Percentiles rank a stretch among this genome's conserved stretches.
phyloP scores from a whole-genome alignment of 2,888 invertebrate genomes.

The Neoascia interrupta region DNA sequence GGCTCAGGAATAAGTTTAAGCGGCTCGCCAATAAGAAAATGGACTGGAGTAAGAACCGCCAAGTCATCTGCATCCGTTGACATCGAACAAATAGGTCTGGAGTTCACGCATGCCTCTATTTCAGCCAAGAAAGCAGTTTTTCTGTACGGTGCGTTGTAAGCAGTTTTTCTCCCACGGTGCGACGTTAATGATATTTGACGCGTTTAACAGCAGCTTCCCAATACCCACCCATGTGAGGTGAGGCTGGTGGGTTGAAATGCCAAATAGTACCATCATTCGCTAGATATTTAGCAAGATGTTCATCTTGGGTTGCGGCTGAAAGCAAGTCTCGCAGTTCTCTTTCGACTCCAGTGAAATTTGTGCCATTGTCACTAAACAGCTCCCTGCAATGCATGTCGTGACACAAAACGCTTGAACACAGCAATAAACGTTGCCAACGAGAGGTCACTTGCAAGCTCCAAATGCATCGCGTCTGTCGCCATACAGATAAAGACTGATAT shows the following conservation, averaged over 20 bases:
- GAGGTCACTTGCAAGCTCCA: constrained; percentile 22
- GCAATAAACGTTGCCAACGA: constrained; percentile 13
- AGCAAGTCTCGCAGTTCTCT: no score
- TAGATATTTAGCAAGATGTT: no score
- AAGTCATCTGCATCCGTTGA: constrained; percentile 6
- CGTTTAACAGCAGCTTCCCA: background rate
- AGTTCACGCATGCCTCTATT: constrained; percentile 32
- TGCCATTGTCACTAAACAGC: constrained; percentile 5
- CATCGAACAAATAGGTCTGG: constrained; percentile 7
- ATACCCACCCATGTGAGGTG: background rate
- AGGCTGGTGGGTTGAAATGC: background rate
- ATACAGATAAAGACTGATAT: background rate
- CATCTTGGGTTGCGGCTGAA: no score
- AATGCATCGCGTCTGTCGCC: constrained; percentile 38
- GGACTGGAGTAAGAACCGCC: constrained; percentile 2
- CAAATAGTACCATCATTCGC: no score
- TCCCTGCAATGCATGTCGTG: constrained; percentile 25
- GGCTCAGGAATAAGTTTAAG: constrained; percentile 13
- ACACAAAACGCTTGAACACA: constrained; percentile 30
- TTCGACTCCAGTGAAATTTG: background rate
- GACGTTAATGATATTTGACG: background rate
- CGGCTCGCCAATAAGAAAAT: constrained; percentile 23
- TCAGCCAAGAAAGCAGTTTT: background rate
- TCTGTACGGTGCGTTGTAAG: no score
- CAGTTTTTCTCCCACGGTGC: background rate